Conservation (phyloP, 2,888 invertebrate species). For the Philereme transversata region DNA sequence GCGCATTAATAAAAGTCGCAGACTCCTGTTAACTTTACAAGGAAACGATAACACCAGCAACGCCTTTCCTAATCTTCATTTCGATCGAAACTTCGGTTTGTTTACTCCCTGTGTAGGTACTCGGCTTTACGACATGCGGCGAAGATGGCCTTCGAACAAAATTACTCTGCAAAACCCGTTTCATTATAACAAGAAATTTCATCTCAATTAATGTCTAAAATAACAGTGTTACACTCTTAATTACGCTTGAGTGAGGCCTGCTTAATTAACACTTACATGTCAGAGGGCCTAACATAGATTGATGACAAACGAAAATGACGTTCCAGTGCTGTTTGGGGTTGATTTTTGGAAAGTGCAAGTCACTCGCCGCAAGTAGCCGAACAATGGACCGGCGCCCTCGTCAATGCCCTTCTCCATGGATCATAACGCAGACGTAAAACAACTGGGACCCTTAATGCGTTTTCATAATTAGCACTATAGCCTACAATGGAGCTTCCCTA, state of each 20-base stretch:
- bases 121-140: slow-evolving; percentile 62
- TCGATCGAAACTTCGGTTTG: slow-evolving; percentile 73
- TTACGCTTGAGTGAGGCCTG: slow-evolving; percentile 81
- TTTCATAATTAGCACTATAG: slow-evolving; percentile 73
- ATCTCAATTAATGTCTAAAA: slow-evolving; percentile 84
- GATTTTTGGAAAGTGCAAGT: slow-evolving; percentile 76
- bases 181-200: slow-evolving; percentile 81
- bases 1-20: slow-evolving; percentile 56
- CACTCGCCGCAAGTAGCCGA: slow-evolving; percentile 68
- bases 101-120: slow-evolving; percentile 65
- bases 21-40: slow-evolving; percentile 58
- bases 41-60: slow-evolving; percentile 69
- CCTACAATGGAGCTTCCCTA: slow-evolving; percentile 15
- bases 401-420: slow-evolving; percentile 59
- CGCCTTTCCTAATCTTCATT: slow-evolving; percentile 70
- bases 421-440: slow-evolving; percentile 68
- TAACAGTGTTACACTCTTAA: slow-evolving; percentile 83
- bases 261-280: slow-evolving; percentile 84
- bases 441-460: slow-evolving; percentile 74
- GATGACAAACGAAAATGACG: slow-evolving; percentile 84
- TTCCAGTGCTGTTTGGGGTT: slow-evolving; percentile 68
- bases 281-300: slow-evolving; percentile 82
- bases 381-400: slow-evolving; percentile 65
- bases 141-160: slow-evolving; percentile 67
- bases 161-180: slow-evolving; percentile 64